A percentile compares a stretch with the other conserved stretches of the same genome.
These are phyloP conservation scores for Pseudococcus longispinus DNA, from an alignment of 2,888 invertebrate species.

Conservation along the genomic window DNA sequence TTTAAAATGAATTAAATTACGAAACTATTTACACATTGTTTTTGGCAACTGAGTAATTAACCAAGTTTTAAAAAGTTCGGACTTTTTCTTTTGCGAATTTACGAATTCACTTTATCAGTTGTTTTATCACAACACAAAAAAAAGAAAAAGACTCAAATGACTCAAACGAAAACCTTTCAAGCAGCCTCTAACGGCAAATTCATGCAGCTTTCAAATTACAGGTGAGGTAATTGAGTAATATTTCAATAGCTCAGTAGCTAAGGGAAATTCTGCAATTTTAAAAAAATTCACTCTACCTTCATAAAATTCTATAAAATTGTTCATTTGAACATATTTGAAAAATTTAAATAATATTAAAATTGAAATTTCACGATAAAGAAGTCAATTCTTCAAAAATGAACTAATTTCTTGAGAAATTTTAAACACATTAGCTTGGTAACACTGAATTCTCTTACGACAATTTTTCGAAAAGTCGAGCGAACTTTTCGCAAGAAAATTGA, in stretches of 20 bases:
- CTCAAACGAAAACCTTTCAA: not conserved
- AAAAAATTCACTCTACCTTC: too few species aligned
- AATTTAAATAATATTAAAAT: not conserved
- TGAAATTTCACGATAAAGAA: too few species aligned
- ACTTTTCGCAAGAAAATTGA: not conserved
- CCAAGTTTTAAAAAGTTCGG: not conserved
- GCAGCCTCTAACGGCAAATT: too few species aligned
- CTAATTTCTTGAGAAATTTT: not conserved
- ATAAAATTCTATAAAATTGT: not conserved
- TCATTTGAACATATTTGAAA: not conserved
- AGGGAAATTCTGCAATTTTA: too few species aligned
- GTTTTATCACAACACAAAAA: not conserved
- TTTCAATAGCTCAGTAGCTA: too few species aligned
- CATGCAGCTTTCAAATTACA: too few species aligned
- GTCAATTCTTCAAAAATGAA: not conserved
- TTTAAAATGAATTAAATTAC: constrained; percentile 34
- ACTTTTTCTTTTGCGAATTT: constrained; percentile 8
- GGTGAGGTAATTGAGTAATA: too few species aligned
- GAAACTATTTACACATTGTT: constrained; percentile 17
- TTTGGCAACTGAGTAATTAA: not conserved
- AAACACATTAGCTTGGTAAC: not conserved
- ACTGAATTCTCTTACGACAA: not conserved
- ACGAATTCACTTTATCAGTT: constrained; percentile 28
- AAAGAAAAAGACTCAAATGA: not conserved
- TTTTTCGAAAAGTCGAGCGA: not conserved